A percentile compares a stretch with the other conserved stretches of the same genome.
Evolutionary conservation across 2,113 vertebrate species (phyloP).

Genomic region (Perccottus glenii): DNA sequence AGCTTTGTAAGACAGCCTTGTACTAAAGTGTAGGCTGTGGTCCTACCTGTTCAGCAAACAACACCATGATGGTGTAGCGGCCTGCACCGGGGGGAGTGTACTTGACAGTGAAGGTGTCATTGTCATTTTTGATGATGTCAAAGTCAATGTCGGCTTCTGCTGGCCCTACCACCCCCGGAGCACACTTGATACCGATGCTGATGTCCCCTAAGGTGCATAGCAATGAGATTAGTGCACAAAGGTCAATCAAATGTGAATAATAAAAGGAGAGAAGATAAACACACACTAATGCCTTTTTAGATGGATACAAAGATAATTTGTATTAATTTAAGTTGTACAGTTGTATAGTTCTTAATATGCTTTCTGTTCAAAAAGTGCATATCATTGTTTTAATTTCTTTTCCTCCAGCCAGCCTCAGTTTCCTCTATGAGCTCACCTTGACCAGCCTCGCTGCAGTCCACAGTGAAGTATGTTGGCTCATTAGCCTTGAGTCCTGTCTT

Average conservation of each 20-base stretch:
- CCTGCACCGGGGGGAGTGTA: constrained; percentile 89
- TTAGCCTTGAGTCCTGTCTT: constrained; percentile 93
- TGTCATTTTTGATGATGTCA: constrained; percentile 98
- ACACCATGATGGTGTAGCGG: constrained; percentile 94
- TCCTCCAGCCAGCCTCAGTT: background rate
- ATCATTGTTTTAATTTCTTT: background rate
- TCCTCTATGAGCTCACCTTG: constrained; percentile 80
- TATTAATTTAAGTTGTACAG: background rate
- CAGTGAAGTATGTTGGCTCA: constrained; percentile 96
- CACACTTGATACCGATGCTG: constrained; percentile 96
- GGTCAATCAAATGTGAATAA: constrained; percentile 43
- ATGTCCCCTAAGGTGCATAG: constrained; percentile 85
- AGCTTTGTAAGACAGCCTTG: background rate
- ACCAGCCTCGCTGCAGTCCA: constrained; percentile 93
- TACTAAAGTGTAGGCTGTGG: background rate
- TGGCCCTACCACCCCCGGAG: constrained; percentile 90
- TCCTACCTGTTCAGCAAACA: constrained; percentile 92
- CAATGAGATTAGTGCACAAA: constrained; percentile 48
- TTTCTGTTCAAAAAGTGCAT: background rate
- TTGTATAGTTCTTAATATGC: background rate
- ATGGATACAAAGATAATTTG: background rate
- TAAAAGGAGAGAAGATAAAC: constrained; percentile 40
- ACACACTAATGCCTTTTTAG: background rate
- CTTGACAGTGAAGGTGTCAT: constrained; percentile 97
- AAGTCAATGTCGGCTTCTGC: constrained; percentile 94